Evolutionary conservation across 2,888 invertebrate species (phyloP).

Genomic region (Drosophila demipolita): DNA sequence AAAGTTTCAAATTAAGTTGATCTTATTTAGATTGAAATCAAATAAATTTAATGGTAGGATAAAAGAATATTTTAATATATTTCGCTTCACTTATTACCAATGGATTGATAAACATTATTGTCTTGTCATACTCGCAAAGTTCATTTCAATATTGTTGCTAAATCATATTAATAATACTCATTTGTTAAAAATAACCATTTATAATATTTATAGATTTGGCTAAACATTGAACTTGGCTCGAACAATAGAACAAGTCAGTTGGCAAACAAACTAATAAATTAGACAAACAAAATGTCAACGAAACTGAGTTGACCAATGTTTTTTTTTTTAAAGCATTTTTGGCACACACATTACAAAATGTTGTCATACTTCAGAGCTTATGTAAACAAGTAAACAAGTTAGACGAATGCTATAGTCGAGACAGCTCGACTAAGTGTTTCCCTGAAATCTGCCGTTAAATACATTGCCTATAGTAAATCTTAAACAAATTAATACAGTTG

Average conservation of each 20-base stretch:
- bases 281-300: slow-evolving; percentile 11
- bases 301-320: slow-evolving; percentile 30
- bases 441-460: background rate
- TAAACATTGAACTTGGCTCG: slow-evolving; percentile 54
- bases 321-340: slow-evolving; percentile 23
- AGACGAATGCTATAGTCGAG: background rate
- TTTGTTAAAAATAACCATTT: background rate
- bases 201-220: background rate
- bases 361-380: slow-evolving; percentile 33
- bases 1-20: background rate
- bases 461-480: background rate
- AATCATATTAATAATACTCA: no score
- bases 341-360: slow-evolving; percentile 46
- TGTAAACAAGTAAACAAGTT: background rate
- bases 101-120: background rate
- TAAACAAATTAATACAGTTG: background rate
- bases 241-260: slow-evolving; percentile 33
- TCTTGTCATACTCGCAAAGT: background rate
- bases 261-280: slow-evolving; percentile 25
- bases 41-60: background rate
- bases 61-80: background rate
- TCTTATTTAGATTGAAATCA: background rate
- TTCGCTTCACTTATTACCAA: background rate
- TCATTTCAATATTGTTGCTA: background rate
- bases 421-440: background rate